Conservation (phyloP, 1,140 invertebrate genomes). For the Lethrus apterus region DNA sequence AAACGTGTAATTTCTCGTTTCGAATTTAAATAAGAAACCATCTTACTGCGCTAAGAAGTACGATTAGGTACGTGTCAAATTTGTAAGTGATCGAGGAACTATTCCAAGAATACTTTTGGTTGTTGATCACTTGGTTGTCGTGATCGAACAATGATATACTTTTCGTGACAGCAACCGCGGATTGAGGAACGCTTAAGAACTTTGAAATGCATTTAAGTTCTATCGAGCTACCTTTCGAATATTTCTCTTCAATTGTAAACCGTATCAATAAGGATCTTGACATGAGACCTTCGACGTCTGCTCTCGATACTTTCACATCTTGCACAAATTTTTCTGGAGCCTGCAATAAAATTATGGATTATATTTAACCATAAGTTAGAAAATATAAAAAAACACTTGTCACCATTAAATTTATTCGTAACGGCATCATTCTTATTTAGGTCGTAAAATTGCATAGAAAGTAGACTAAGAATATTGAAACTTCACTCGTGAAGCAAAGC, state of each 20-base stretch:
- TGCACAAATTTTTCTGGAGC: not conserved
- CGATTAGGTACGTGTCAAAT: conserved; percentile 1
- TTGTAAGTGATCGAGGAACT: not conserved
- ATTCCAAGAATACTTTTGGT: conserved; percentile 3
- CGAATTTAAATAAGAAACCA: too few species aligned
- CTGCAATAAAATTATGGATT: too few species aligned
- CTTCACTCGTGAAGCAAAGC: too few species aligned
- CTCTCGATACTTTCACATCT: not conserved
- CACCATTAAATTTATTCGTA: too few species aligned
- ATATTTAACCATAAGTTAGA: too few species aligned
- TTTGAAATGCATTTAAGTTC: conserved; percentile 1
- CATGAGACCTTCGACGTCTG: not conserved
- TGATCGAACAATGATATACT: not conserved
- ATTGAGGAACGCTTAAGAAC: not conserved
- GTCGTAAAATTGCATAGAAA: too few species aligned
- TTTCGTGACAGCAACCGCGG: not conserved
- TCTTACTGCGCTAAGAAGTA: conserved; percentile 2
- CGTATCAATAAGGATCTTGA: not conserved
- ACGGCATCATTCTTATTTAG: too few species aligned
- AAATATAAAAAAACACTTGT: too few species aligned
- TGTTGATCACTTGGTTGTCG: conserved; percentile 2
- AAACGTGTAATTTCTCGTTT: too few species aligned
- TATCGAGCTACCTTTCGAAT: conserved; percentile 1
- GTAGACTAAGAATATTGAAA: too few species aligned
- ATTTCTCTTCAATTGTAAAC: not conserved